Conservation (phyloP, 2,113 vertebrate species). For the Crotalus helleri region DNA sequence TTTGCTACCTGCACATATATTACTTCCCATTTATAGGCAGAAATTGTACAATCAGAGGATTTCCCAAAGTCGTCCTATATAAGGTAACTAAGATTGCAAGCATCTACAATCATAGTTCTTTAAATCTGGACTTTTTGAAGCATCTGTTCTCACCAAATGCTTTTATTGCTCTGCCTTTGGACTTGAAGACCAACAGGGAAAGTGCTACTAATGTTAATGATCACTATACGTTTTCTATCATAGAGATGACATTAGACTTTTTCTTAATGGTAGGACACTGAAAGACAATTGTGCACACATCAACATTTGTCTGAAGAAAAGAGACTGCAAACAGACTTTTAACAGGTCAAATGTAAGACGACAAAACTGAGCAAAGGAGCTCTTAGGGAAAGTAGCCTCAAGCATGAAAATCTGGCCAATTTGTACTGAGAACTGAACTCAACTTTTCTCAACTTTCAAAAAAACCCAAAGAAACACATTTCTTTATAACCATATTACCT, state of each 20-base stretch:
- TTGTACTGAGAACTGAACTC: background rate
- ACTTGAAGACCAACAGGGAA: background rate
- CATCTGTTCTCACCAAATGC: background rate
- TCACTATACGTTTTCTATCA: background rate
- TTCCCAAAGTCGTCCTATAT: background rate
- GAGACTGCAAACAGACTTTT: background rate
- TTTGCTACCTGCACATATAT: background rate
- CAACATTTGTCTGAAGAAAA: background rate
- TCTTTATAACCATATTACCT: background rate
- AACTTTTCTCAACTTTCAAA: background rate
- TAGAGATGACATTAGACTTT: constrained; percentile 16
- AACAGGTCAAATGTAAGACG: background rate
- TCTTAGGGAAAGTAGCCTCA: background rate
- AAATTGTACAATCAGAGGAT: background rate
- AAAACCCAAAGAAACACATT: background rate
- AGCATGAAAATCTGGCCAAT: background rate
- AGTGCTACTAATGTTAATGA: background rate
- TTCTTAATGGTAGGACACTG: background rate
- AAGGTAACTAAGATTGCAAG: background rate
- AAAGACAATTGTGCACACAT: background rate
- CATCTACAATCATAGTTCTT: constrained; percentile 3
- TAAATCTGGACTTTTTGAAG: background rate
- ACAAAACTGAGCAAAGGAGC: background rate
- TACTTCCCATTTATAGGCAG: background rate
- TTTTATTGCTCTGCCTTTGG: constrained; percentile 39